phyloP scores from a whole-genome alignment of 2,113 vertebrate genomes.

The Pristiophorus japonicus region DNA sequence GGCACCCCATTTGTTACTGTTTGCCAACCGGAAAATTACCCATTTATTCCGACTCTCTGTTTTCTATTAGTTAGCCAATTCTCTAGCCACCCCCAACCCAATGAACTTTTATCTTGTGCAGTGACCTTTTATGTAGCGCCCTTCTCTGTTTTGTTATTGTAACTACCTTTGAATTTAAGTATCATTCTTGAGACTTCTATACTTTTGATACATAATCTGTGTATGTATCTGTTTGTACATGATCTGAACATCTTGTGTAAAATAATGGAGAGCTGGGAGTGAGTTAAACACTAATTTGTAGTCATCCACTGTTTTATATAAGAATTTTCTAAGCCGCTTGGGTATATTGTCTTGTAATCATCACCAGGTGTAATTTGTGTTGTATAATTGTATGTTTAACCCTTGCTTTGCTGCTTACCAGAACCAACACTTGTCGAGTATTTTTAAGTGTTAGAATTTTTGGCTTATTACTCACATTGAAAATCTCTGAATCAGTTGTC shows the following conservation, averaged over 20 bases:
- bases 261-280: neutral
- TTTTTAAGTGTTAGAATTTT: neutral
- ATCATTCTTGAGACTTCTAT: neutral
- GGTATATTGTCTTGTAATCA: neutral
- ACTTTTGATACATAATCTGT: neutral
- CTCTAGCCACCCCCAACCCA: no score
- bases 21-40: no score
- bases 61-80: no score
- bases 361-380: neutral
- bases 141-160: neutral
- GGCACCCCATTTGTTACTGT: no score
- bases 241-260: neutral
- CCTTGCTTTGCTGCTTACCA: neutral
- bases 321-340: neutral
- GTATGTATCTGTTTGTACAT: neutral
- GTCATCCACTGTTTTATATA: neutral
- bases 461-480: neutral
- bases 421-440: neutral
- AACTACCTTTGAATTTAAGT: neutral
- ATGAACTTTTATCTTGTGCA: no score
- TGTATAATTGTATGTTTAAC: neutral
- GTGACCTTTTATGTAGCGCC: no score
- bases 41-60: no score
- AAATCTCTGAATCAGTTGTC: neutral
- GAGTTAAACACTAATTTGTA: neutral